These are phyloP conservation scores for Hoplodrina ambigua DNA, from an alignment of 2,888 invertebrate species.

Conservation along the genomic window DNA sequence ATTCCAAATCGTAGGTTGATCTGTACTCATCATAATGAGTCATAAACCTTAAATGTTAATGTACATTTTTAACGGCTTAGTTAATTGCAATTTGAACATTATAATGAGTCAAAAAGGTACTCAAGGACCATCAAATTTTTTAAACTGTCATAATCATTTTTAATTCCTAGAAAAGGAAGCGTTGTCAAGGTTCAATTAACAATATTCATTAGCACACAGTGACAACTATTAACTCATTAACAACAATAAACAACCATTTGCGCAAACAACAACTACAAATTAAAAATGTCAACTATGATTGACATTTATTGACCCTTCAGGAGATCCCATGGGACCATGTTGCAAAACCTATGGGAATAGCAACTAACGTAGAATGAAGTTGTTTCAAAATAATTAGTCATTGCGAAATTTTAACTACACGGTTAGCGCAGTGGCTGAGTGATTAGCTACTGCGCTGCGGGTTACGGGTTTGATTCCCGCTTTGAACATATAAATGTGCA, in stretches of 20 bases:
- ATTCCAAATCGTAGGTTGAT: too few relatives aligned
- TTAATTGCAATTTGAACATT: not conserved
- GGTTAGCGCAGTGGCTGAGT: too few relatives aligned
- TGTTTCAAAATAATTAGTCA: too few relatives aligned
- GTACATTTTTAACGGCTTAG: not conserved
- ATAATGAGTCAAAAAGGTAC: not conserved
- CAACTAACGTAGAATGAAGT: not conserved
- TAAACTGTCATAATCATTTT: slow-evolving; percentile 33
- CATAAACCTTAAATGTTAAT: not conserved
- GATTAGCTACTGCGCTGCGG: too few relatives aligned
- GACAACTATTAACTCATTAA: slow-evolving; percentile 32
- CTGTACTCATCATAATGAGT: not conserved
- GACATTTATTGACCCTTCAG: slow-evolving; percentile 61
- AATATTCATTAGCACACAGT: slow-evolving; percentile 27
- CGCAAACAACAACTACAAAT: slow-evolving; percentile 39
- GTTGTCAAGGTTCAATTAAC: slow-evolving; percentile 47
- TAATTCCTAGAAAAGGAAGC: slow-evolving; percentile 42
- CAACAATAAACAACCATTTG: slow-evolving; percentile 40
- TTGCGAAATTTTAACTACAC: too few relatives aligned
- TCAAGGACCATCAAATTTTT: slow-evolving; percentile 2
- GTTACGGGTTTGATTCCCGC: too few relatives aligned
- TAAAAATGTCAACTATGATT: slow-evolving; percentile 47
- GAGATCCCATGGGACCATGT: slow-evolving; percentile 56
- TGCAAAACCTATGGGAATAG: slow-evolving; percentile 17
- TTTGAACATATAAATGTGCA: too few relatives aligned